A percentile compares a stretch with the other conserved stretches of the same genome.
Conservation (phyloP, 1,140 invertebrate species). For the Helicoverpa zea region DNA sequence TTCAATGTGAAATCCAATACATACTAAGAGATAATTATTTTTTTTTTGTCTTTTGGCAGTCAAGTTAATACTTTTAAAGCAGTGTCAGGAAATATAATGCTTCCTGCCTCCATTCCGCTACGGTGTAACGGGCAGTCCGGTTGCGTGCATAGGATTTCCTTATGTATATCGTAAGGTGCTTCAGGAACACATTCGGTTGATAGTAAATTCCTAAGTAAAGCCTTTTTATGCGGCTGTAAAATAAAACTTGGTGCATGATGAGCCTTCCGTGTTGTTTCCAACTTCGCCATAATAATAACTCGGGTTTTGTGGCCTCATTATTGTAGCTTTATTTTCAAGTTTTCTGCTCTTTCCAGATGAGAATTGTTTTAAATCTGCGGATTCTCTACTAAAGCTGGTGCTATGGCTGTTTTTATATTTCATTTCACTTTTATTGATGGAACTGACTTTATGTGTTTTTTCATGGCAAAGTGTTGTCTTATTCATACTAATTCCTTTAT, state of each 20-base stretch:
- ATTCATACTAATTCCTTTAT: too few species aligned
- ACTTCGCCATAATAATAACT: conserved; percentile 28
- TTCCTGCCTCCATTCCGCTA: not conserved
- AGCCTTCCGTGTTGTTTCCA: conserved; percentile 13
- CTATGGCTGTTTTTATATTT: too few species aligned
- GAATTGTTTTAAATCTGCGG: not conserved
- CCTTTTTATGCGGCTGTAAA: conserved; percentile 44
- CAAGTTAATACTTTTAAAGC: too few species aligned
- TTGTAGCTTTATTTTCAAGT: conserved; percentile 15
- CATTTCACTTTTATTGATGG: too few species aligned
- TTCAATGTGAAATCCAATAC: not conserved
- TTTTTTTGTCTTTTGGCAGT: too few species aligned
- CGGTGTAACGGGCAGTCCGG: conserved; percentile 13
- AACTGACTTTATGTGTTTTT: too few species aligned
- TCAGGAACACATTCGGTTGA: conserved; percentile 41
- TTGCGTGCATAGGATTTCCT: conserved; percentile 48
- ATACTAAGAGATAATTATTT: too few species aligned
- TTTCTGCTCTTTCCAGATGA: not conserved
- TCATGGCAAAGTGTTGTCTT: too few species aligned
- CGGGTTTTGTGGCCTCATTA: conserved; percentile 2
- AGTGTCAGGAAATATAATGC: too few species aligned
- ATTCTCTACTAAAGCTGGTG: too few species aligned
- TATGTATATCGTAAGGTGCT: conserved; percentile 34
- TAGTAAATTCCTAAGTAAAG: conserved; percentile 46
- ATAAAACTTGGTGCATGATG: conserved; percentile 30